Conservation (phyloP, 2,113 vertebrate genomes). For the Dromaius novaehollandiae region DNA sequence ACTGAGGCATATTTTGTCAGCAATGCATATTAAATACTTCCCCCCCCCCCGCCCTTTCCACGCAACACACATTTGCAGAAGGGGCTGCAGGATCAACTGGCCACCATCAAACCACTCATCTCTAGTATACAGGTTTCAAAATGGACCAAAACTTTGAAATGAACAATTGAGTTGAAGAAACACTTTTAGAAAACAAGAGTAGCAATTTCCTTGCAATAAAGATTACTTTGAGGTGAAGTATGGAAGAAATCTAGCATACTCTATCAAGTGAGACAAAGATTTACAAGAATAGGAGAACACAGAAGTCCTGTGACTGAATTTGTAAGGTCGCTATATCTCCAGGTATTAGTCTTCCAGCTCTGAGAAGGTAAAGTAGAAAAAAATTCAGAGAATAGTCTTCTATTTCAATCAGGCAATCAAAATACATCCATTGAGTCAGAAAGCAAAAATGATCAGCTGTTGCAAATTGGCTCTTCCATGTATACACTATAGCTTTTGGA, state of each 20-base stretch:
- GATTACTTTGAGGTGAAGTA: not conserved
- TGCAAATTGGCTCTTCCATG: not conserved
- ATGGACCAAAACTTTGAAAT: not conserved
- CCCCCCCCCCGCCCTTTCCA: too few relatives aligned
- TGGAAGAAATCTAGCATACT: not conserved
- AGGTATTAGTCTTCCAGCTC: not conserved
- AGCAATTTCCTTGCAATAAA: not conserved
- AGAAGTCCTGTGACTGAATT: not conserved
- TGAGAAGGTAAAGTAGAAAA: not conserved
- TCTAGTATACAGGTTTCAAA: rapidly evolving
- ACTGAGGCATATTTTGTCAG: not conserved
- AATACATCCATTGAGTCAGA: not conserved
- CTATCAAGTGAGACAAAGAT: not conserved
- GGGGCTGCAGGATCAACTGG: not conserved
- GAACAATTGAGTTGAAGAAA: not conserved
- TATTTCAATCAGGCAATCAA: not conserved
- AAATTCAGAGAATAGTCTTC: not conserved
- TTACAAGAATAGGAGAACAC: not conserved
- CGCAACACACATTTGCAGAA: not conserved
- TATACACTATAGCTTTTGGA: not conserved
- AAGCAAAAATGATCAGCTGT: not conserved
- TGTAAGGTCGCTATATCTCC: not conserved
- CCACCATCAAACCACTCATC: not conserved
- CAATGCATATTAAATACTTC: not conserved
- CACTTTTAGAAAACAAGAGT: too few relatives aligned